Conservation (phyloP, 2,888 invertebrate genomes). For the Empis livida region DNA sequence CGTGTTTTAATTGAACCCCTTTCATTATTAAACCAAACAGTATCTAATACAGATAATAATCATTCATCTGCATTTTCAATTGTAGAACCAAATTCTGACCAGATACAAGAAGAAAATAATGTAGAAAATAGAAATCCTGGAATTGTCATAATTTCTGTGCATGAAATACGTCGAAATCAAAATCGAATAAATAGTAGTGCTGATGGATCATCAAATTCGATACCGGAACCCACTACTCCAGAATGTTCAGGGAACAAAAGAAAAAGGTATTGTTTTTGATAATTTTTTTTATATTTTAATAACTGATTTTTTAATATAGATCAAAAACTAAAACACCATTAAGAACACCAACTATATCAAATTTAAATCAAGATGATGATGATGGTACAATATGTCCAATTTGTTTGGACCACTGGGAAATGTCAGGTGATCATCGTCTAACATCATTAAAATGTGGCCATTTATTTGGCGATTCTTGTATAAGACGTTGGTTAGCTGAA, state of each 20-base stretch:
- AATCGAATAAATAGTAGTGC: too few species aligned
- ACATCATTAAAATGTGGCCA: constrained; percentile 87
- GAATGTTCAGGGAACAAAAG: constrained; percentile 6
- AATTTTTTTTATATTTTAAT: not conserved
- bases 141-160: too few species aligned
- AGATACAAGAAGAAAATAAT: too few species aligned
- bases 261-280: constrained; percentile 7
- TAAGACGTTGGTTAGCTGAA: constrained; percentile 33
- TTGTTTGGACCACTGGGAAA: constrained; percentile 80
- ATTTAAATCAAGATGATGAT: constrained; percentile 37
- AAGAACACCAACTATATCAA: not conserved
- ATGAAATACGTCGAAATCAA: too few species aligned
- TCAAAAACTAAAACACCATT: constrained; percentile 2
- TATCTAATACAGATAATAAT: too few species aligned
- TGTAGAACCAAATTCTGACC: too few species aligned
- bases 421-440: constrained; percentile 71
- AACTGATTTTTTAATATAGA: not conserved
- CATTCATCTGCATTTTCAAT: too few species aligned
- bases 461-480: constrained; percentile 72
- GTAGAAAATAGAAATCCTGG: too few species aligned
- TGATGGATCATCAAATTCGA: too few species aligned
- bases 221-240: not conserved
- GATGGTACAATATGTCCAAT: constrained; percentile 72
- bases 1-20: too few species aligned
- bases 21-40: too few species aligned